Percentiles rank a stretch among this genome's conserved stretches.
phyloP scores from a whole-genome alignment of 2,888 invertebrate species.

The Pyrochroa serraticornis region DNA sequence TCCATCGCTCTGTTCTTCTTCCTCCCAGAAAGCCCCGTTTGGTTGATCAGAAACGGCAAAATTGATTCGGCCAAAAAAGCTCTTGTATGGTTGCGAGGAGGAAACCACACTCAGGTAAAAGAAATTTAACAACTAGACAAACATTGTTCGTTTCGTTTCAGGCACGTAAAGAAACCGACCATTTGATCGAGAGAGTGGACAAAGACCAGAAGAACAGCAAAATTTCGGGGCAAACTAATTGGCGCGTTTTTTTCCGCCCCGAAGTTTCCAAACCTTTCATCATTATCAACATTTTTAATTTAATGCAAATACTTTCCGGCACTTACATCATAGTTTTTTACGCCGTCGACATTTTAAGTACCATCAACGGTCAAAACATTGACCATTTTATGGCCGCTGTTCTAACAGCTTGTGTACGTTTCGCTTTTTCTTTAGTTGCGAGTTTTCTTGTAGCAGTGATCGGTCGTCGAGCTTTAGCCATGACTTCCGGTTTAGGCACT shows the following conservation, averaged over 20 bases:
- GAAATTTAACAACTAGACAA: neutral
- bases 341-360: slow-evolving; percentile 74
- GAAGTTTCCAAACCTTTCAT: slow-evolving; percentile 74
- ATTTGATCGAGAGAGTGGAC: slow-evolving; percentile 65
- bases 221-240: slow-evolving; percentile 48
- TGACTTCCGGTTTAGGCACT: slow-evolving; percentile 72
- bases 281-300: slow-evolving; percentile 74
- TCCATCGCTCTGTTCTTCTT: slow-evolving; percentile 67
- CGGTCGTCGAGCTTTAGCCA: slow-evolving; percentile 69
- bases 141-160: slow-evolving; percentile 44
- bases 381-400: slow-evolving; percentile 68
- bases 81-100: slow-evolving; percentile 53
- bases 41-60: slow-evolving; percentile 70
- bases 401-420: slow-evolving; percentile 70
- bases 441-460: slow-evolving; percentile 69
- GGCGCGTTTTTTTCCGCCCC: slow-evolving; percentile 60
- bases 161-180: slow-evolving; percentile 69
- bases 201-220: slow-evolving; percentile 60
- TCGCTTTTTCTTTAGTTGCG: slow-evolving; percentile 68
- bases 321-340: slow-evolving; percentile 81
- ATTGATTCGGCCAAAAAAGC: slow-evolving; percentile 59
- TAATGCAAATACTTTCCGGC: slow-evolving; percentile 75
- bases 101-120: slow-evolving; percentile 50
- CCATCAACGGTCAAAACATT: slow-evolving; percentile 56
- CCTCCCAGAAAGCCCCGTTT: slow-evolving; percentile 77